These are phyloP conservation scores for Myiagra hebetior DNA, from an alignment of 2,113 vertebrate species.

Conservation along the genomic window DNA sequence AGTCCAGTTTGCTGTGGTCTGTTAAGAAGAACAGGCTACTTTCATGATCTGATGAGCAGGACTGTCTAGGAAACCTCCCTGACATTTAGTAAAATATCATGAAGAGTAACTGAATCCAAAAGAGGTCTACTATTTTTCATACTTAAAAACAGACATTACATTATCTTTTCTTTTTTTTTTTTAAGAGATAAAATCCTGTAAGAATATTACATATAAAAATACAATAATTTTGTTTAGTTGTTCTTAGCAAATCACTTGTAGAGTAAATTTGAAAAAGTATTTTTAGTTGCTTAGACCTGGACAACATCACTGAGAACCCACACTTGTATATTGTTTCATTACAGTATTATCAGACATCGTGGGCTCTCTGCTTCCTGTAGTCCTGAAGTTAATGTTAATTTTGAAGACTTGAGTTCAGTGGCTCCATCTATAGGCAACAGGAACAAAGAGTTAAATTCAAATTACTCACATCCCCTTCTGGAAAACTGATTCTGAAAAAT, in stretches of 20 bases:
- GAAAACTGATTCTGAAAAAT: background rate
- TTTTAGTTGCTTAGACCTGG: background rate
- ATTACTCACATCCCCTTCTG: background rate
- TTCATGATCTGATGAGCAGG: background rate
- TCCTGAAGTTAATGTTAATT: background rate
- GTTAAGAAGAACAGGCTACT: background rate
- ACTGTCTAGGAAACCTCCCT: background rate
- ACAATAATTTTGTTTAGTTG: background rate
- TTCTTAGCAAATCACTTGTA: background rate
- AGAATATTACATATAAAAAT: background rate
- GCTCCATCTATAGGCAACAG: background rate
- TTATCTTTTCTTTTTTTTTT: background rate
- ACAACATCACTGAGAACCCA: accelerated
- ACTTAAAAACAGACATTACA: background rate
- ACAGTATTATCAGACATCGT: background rate
- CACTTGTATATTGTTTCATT: background rate
- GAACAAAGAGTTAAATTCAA: background rate
- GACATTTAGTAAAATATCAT: background rate
- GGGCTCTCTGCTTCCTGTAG: background rate
- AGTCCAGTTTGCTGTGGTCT: background rate
- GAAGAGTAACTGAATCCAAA: background rate
- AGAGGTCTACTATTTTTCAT: background rate
- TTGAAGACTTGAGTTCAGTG: background rate
- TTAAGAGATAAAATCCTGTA: background rate
- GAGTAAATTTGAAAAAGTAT: background rate